phyloP scores from a whole-genome alignment of 2,797 vertebrate genomes.

The Ceryle rudis region DNA sequence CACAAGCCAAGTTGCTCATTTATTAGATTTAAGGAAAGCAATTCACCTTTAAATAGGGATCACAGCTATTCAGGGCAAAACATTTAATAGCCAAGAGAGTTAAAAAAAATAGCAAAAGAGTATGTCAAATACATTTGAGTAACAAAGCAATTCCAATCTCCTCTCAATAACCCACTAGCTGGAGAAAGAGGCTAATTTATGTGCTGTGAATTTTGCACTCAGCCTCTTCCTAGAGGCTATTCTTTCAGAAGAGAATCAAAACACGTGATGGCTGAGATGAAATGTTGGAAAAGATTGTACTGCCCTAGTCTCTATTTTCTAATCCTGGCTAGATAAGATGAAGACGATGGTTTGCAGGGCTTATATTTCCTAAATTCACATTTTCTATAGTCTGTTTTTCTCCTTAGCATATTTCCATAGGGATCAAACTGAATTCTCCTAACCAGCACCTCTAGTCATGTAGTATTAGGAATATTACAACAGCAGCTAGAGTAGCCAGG shows the following conservation, averaged over 20 bases:
- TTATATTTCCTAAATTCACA: background rate
- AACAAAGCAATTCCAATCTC: constrained; percentile 63
- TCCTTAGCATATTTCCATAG: background rate
- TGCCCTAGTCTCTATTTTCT: background rate
- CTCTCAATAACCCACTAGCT: constrained; percentile 63
- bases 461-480: background rate
- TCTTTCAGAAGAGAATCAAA: constrained; percentile 36
- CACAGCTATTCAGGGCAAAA: constrained; percentile 48
- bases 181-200: constrained; percentile 65
- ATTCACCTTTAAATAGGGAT: constrained; percentile 57
- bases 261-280: constrained; percentile 27
- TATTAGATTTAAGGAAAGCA: constrained; percentile 53
- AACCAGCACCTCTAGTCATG: background rate
- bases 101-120: constrained; percentile 33
- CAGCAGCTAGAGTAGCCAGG: background rate
- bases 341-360: background rate
- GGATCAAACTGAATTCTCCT: background rate
- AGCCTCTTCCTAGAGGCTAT: constrained; percentile 65
- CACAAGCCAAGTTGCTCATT: background rate
- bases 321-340: background rate
- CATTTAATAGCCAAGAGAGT: constrained; percentile 46
- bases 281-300: constrained; percentile 15
- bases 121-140: constrained; percentile 60
- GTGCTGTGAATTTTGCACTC: constrained; percentile 67
- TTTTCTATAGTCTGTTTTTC: background rate